These are phyloP conservation scores for Drosophila paranaensis DNA, from an alignment of 2,888 invertebrate genomes.

Conservation along the genomic window DNA sequence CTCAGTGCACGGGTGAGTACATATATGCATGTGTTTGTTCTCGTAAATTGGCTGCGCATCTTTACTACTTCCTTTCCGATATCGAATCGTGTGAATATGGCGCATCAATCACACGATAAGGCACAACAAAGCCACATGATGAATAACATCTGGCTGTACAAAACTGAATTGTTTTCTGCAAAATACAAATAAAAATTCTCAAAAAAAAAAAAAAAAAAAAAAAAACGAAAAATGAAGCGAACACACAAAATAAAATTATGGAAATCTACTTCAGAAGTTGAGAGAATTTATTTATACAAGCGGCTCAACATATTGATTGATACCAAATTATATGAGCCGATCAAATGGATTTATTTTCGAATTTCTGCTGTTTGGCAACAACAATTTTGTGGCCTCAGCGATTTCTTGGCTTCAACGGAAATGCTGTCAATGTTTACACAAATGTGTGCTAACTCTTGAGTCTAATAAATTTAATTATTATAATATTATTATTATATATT, in stretches of 20 bases:
- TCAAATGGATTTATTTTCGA: conserved; percentile 16
- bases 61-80: conserved; percentile 68
- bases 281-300: conserved; percentile 39
- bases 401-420: conserved; percentile 2
- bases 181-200: conserved; percentile 23
- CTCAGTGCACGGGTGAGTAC: conserved; percentile 8
- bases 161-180: conserved; percentile 67
- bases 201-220: neutral
- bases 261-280: conserved; percentile 69
- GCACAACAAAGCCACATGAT: conserved; percentile 73
- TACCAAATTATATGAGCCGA: conserved; percentile 20
- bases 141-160: conserved; percentile 68
- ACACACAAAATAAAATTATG: conserved; percentile 36
- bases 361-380: conserved; percentile 15
- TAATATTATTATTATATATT: neutral
- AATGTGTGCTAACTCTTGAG: neutral
- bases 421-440: conserved; percentile 2
- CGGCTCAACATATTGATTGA: conserved; percentile 41
- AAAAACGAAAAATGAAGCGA: neutral
- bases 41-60: conserved; percentile 35
- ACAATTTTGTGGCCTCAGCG: conserved; percentile 13
- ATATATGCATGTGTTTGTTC: conserved; percentile 14
- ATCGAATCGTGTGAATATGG: conserved; percentile 74
- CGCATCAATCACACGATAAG: conserved; percentile 72
- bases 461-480: conserved; percentile 5